Base-by-base conservation (phyloP, 2,888 invertebrate species). In the Eupeodes latifasciatus region DNA sequence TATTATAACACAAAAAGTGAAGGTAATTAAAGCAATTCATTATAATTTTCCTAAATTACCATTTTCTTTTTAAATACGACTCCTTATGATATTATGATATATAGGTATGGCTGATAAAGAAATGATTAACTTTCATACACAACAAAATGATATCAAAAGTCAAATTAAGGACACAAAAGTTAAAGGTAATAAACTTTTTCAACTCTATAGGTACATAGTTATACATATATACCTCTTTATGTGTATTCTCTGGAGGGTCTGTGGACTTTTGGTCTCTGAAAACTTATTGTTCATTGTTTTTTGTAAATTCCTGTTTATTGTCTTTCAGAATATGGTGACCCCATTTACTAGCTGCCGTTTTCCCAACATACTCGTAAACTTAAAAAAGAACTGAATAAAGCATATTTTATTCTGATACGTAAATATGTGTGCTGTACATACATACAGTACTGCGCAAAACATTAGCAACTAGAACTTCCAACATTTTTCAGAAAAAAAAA, bases 1-100 rank as follows among this genome's bases (percentile, higher is more conserved):
- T 27, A 27, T 27, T 27, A 27, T 19, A 44, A 36, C 19, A 53
- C 40, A 55, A 44, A 44, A 71, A 57, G 71, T 71, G 51, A 71
- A 71, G 57, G 40, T 71, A 36, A 19, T n/a, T 57, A 14, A 34
- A 14, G 27, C 57, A 57, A 27, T 57, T 27, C 14, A 57, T 57
- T 57, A 57, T 40, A 40, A 40, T 40, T 40, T 62, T 36, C 40
- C n/a, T 10, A 44, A 59, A 59, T 59, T 36, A 36, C 34, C 27
- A 27, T 27, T 27, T 27, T 59, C 34, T 36, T 61, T 5, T 64
- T 44, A 14, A 36, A 16, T 61, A 10, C n/a, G 7, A 12, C 12
- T 34, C 6, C 11, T 27, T 27, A n/a, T n/a, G n/a, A n/a, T 57
- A 57, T 57, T 14, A 14, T 34, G 27, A 5, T 40, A 40, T 40